phyloP scores from a whole-genome alignment of 2,797 vertebrate species.

The Onychomys torridus region DNA sequence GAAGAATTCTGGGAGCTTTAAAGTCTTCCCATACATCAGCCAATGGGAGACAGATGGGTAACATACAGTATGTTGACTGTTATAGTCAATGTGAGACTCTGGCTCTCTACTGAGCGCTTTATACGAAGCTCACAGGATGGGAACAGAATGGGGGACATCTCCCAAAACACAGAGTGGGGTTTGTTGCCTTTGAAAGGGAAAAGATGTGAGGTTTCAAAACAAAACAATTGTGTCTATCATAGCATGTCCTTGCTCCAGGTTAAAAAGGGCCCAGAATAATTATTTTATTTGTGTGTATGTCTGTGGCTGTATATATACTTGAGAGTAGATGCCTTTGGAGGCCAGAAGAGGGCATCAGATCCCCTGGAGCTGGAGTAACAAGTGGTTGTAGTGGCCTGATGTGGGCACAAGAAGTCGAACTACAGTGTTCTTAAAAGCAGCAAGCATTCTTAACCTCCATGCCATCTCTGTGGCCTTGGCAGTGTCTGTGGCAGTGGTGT shows the following conservation, averaged over 20 bases:
- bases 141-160: neutral
- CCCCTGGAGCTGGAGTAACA: neutral
- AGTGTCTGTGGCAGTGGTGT: too few relatives aligned
- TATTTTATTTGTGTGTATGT: neutral
- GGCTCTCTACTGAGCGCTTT: neutral
- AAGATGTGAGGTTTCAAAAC: neutral
- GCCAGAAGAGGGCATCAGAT: neutral
- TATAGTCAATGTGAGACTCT: fast-evolving
- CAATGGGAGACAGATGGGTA: neutral
- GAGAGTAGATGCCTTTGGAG: neutral
- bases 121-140: neutral
- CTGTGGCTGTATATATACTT: neutral
- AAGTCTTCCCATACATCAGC: neutral
- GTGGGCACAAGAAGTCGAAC: neutral
- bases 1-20: neutral
- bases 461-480: neutral
- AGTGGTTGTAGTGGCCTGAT: neutral
- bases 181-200: neutral
- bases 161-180: neutral
- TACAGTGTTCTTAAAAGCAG: neutral
- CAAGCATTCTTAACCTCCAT: neutral
- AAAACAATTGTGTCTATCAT: too few relatives aligned
- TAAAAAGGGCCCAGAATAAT: neutral
- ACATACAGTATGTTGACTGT: fast-evolving
- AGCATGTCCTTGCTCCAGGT: neutral